Percentiles rank a stretch among this genome's conserved stretches.
Conservation (phyloP, 1,140 invertebrate species). For the Ceratosolen solmsi region DNA sequence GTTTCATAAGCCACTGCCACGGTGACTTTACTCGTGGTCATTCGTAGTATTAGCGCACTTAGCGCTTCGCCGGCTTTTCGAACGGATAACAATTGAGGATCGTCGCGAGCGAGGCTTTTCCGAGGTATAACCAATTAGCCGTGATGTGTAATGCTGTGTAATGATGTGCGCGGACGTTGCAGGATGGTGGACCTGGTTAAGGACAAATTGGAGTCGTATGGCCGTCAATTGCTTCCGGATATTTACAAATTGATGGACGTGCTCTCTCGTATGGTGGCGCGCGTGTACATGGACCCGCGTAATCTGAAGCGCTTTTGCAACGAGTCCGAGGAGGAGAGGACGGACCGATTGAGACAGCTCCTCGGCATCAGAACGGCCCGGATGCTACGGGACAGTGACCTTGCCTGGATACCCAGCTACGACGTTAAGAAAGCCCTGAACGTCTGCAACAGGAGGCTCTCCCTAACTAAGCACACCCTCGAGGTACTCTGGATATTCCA, state of each 20-base stretch:
- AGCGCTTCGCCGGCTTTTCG: too few relatives aligned
- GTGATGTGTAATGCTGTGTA: too few relatives aligned
- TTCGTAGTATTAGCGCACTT: too few relatives aligned
- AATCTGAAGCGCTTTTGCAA: conserved; percentile 56
- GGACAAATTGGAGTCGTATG: conserved; percentile 59
- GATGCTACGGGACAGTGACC: conserved; percentile 61
- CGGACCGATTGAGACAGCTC: conserved; percentile 59
- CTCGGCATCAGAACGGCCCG: conserved; percentile 56
- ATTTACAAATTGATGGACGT: conserved; percentile 58
- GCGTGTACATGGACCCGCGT: conserved; percentile 61
- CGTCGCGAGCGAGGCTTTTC: too few relatives aligned
- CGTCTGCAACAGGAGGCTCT: conserved; percentile 57
- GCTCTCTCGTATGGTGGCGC: conserved; percentile 61
- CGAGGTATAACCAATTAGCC: too few relatives aligned
- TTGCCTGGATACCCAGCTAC: conserved; percentile 58
- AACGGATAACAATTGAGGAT: too few relatives aligned
- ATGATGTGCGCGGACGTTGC: too few relatives aligned
- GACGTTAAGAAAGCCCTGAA: conserved; percentile 53
- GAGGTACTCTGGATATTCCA: conserved; percentile 66
- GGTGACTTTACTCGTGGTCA: too few relatives aligned
- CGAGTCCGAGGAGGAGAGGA: conserved; percentile 33
- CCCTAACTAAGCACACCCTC: conserved; percentile 57
- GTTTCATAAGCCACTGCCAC: too few relatives aligned
- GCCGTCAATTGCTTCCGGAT: conserved; percentile 56
- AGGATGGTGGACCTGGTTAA: conserved; percentile 58